A percentile compares a stretch with the other conserved stretches of the same genome.
Conservation (phyloP, 2,113 vertebrate species). For the Myotis davidii region DNA sequence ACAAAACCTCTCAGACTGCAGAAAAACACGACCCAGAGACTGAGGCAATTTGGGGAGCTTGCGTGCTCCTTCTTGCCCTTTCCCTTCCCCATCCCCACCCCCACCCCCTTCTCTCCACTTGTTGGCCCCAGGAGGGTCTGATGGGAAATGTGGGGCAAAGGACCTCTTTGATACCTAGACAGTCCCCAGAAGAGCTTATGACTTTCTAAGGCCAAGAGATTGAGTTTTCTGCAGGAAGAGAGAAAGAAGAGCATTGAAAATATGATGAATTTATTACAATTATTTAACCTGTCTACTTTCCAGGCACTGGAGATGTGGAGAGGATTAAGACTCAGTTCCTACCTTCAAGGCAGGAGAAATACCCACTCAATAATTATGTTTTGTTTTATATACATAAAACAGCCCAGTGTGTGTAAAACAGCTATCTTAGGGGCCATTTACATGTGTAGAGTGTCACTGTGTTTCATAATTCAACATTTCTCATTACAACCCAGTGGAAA, state of each 20-base stretch:
- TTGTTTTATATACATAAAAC: neutral
- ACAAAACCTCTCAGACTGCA: slow-evolving; percentile 56
- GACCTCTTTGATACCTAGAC: neutral
- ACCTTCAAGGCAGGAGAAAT: neutral
- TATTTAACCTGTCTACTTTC: neutral
- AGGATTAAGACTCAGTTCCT: neutral
- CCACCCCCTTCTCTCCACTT: neutral
- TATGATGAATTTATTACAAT: neutral
- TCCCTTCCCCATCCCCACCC: neutral
- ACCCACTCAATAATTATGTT: neutral
- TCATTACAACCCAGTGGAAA: neutral
- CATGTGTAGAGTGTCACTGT: neutral
- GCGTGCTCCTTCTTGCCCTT: neutral
- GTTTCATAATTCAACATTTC: neutral
- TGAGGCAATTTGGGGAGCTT: neutral
- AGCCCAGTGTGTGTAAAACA: neutral
- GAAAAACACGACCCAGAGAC: slow-evolving; percentile 54
- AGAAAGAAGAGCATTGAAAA: slow-evolving; percentile 11
- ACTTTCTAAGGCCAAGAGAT: neutral
- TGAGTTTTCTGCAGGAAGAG: neutral
- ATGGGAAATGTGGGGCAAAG: neutral
- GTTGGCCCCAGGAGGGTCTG: neutral
- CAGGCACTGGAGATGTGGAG: neutral
- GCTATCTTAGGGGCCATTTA: neutral
- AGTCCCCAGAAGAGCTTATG: neutral